Evolutionary conservation across 2,797 vertebrate species (phyloP).

Genomic region (Bovichtus diacanthus): DNA sequence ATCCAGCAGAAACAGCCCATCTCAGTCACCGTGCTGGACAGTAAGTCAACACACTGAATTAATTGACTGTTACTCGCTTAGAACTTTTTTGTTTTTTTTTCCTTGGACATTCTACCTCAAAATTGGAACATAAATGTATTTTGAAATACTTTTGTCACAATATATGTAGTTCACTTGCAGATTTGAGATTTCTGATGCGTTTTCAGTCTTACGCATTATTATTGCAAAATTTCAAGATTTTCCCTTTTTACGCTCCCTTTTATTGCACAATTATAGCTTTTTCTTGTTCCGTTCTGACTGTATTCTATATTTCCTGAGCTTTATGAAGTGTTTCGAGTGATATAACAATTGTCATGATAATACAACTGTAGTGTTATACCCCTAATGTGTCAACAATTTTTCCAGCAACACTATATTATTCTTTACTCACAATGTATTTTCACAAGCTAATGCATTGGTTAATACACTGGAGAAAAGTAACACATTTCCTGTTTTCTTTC

Average conservation of each 20-base stretch:
- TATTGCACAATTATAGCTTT: not conserved
- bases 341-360: not conserved
- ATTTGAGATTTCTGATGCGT: not conserved
- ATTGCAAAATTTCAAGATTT: not conserved
- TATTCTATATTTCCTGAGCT: constrained; percentile 1
- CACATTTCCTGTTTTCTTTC: constrained; percentile 29
- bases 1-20: constrained; percentile 99
- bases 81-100: not conserved
- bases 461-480: not conserved
- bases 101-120: not conserved
- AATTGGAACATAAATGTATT: not conserved
- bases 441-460: not conserved
- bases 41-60: constrained; percentile 80
- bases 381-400: not conserved
- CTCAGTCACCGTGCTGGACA: constrained; percentile 92
- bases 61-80: not conserved
- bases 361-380: not conserved
- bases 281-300: not conserved
- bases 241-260: not conserved
- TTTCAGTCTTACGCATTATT: not conserved
- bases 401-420: not conserved
- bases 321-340: not conserved
- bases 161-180: not conserved
- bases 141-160: not conserved
- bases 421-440: not conserved